A percentile compares a stretch with the other conserved stretches of the same genome.
Conservation (phyloP, 2,888 invertebrate species). For the Euphydryas editha region DNA sequence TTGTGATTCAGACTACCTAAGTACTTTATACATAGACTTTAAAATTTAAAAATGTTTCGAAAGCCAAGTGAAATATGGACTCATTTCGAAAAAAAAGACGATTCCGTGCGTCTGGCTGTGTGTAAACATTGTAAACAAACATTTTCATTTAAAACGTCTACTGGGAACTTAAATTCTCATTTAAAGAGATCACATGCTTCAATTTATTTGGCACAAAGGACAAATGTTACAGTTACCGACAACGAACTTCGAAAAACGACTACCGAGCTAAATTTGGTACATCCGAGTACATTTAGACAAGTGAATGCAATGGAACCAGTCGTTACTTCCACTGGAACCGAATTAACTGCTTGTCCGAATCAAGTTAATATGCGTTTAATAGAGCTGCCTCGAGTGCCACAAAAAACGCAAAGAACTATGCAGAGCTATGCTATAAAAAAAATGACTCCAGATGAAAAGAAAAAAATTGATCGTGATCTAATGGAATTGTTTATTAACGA, state of each 20-base stretch:
- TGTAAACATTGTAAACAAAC: not conserved
- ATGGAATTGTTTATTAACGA: not conserved
- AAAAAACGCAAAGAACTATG: too few relatives aligned
- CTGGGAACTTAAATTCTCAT: not conserved
- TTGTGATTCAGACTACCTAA: too few relatives aligned
- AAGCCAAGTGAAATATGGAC: not conserved
- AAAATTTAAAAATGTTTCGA: conserved; percentile 37
- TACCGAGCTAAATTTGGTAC: too few relatives aligned
- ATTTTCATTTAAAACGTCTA: not conserved
- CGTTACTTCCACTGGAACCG: too few relatives aligned
- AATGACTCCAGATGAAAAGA: not conserved
- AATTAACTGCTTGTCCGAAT: too few relatives aligned
- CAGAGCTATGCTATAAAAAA: not conserved
- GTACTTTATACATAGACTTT: too few relatives aligned
- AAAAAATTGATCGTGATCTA: not conserved
- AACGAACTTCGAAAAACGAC: too few relatives aligned
- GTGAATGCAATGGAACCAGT: too few relatives aligned
- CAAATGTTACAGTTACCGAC: too few relatives aligned
- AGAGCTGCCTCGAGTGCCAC: too few relatives aligned
- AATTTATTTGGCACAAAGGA: not conserved
- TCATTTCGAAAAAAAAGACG: conserved; percentile 6
- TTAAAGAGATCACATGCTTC: not conserved
- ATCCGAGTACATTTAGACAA: too few relatives aligned
- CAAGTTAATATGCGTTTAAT: too few relatives aligned
- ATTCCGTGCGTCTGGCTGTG: not conserved